These are phyloP conservation scores for Oceanites oceanicus DNA, from an alignment of 2,113 vertebrate genomes.

Conservation along the genomic window DNA sequence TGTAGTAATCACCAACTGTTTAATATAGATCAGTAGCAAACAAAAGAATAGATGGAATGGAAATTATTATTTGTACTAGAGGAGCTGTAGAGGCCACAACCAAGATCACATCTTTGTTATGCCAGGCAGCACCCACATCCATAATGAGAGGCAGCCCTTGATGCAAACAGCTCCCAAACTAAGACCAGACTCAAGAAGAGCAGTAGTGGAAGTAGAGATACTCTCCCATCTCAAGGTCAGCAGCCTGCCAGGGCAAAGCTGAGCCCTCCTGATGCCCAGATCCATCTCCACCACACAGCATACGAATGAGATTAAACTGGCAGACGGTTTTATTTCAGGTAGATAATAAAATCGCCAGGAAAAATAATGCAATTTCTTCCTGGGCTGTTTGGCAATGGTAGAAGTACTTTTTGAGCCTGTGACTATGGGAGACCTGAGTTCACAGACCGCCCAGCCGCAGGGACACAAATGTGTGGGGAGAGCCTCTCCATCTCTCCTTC, in stretches of 20 bases:
- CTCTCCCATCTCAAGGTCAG: neutral
- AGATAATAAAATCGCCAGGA: neutral
- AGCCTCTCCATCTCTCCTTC: neutral
- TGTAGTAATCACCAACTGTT: slow-evolving; percentile 59
- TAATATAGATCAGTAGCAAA: slow-evolving; percentile 63
- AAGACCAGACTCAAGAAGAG: neutral
- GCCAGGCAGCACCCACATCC: neutral
- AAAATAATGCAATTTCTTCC: neutral
- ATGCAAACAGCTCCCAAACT: neutral
- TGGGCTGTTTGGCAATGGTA: neutral
- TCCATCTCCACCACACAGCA: neutral
- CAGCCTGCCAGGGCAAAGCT: neutral
- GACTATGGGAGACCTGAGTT: neutral
- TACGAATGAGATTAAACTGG: neutral
- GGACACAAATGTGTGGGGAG: neutral
- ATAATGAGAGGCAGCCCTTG: slow-evolving; percentile 22
- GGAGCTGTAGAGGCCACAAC: slow-evolving; percentile 37
- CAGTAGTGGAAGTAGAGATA: neutral
- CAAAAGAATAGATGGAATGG: slow-evolving; percentile 60
- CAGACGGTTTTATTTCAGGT: neutral
- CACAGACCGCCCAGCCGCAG: accelerated
- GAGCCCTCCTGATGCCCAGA: neutral
- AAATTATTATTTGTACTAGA: slow-evolving; percentile 63
- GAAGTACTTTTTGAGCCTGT: neutral
- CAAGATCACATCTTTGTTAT: slow-evolving; percentile 1